Evolutionary conservation across 1,140 invertebrate genomes (phyloP).

Genomic region (Polypedilum vanderplanki): DNA sequence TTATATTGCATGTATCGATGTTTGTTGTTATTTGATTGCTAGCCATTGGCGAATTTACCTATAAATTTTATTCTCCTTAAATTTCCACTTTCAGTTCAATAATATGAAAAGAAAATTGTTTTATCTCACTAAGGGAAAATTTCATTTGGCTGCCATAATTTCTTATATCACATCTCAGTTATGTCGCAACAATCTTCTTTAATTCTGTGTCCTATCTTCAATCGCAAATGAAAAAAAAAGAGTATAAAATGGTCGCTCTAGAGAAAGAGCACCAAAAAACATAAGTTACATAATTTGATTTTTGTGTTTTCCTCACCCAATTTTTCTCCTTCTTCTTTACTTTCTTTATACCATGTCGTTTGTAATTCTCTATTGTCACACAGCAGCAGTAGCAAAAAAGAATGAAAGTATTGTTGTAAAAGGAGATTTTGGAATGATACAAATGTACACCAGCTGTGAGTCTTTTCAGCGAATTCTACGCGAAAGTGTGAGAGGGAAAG

Average conservation of each 20-base stretch:
- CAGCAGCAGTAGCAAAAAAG: background rate
- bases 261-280: background rate
- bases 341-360: background rate
- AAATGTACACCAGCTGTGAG: conserved; percentile 23
- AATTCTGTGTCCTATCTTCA: no score
- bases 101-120: no score
- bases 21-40: no score
- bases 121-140: no score
- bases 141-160: no score
- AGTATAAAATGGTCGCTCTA: background rate
- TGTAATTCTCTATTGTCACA: background rate
- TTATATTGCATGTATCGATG: no score
- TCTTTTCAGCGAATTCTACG: background rate
- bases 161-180: no score
- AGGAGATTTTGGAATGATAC: conserved; percentile 12
- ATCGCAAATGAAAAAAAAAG: background rate
- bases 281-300: conserved; percentile 29
- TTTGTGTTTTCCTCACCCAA: conserved; percentile 21
- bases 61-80: no score
- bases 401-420: background rate
- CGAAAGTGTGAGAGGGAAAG: background rate
- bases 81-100: no score
- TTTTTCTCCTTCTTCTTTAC: background rate
- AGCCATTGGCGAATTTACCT: no score
- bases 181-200: no score